Evolutionary conservation across 1,140 invertebrate species (phyloP).

Genomic region (Hylaeus volcanicus): DNA sequence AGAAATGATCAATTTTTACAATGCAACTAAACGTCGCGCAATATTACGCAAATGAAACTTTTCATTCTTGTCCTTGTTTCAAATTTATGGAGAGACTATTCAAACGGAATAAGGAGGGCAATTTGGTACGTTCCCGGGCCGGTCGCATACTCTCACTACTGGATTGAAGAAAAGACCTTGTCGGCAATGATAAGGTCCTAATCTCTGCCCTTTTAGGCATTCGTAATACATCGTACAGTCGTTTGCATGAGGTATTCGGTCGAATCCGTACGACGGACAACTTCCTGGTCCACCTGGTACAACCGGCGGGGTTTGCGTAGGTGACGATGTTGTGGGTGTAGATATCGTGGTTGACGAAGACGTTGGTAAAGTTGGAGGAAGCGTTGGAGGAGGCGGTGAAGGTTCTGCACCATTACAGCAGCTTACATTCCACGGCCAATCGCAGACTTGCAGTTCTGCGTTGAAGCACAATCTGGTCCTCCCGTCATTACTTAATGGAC

Average conservation of each 20-base stretch:
- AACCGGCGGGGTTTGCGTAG: no score
- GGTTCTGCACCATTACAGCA: constrained; percentile 24
- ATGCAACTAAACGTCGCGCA: no score
- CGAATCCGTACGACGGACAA: constrained; percentile 12
- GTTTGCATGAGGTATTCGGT: neutral
- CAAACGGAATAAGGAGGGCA: neutral
- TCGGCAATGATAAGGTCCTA: constrained; percentile 67
- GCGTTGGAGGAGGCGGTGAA: no score
- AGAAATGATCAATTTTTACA: no score
- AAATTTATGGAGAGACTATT: no score
- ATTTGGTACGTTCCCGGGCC: no score
- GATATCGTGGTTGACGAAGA: neutral
- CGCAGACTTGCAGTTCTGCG: constrained; percentile 68
- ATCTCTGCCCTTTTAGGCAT: constrained; percentile 51
- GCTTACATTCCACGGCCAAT: constrained; percentile 66
- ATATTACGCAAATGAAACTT: no score
- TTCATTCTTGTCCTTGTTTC: no score
- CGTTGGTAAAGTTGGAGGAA: no score
- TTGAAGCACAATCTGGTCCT: constrained; percentile 69
- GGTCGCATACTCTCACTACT: neutral
- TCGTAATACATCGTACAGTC: constrained; percentile 65
- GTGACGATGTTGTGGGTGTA: neutral
- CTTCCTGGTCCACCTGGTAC: no score
- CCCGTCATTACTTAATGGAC: no score
- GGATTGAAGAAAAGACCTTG: constrained; percentile 26